Conservation (phyloP, 2,113 vertebrate genomes). For the Hemiscyllium ocellatum region DNA sequence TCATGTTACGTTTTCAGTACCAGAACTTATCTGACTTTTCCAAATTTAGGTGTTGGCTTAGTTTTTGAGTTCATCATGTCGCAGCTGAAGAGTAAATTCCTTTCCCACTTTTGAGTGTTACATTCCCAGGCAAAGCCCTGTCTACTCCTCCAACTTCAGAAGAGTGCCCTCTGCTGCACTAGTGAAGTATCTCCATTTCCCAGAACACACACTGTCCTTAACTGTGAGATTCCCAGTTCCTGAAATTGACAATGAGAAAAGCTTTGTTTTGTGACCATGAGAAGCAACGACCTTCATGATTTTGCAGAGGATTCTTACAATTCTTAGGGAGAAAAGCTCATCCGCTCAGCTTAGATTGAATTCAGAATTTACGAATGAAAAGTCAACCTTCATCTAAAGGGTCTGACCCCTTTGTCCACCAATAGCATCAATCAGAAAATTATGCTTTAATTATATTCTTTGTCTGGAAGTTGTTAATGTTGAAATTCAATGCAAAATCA, state of each 20-base stretch:
- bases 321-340: neutral
- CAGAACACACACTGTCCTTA: neutral
- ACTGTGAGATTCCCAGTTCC: neutral
- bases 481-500: neutral
- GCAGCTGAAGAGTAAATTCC: neutral
- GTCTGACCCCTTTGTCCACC: neutral
- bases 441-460: neutral
- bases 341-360: neutral
- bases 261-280: neutral
- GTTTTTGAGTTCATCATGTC: neutral
- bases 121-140: neutral
- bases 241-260: neutral
- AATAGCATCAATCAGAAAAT: neutral
- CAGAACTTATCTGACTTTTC: neutral
- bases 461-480: neutral
- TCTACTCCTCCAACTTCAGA: neutral
- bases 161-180: neutral
- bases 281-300: neutral
- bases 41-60: neutral
- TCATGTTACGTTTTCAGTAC: neutral
- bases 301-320: neutral
- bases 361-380: neutral
- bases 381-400: neutral
- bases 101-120: too few relatives aligned
- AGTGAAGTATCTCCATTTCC: neutral